Base-by-base conservation (phyloP, 1,140 invertebrate species). In the Kradibia gibbosae region DNA sequence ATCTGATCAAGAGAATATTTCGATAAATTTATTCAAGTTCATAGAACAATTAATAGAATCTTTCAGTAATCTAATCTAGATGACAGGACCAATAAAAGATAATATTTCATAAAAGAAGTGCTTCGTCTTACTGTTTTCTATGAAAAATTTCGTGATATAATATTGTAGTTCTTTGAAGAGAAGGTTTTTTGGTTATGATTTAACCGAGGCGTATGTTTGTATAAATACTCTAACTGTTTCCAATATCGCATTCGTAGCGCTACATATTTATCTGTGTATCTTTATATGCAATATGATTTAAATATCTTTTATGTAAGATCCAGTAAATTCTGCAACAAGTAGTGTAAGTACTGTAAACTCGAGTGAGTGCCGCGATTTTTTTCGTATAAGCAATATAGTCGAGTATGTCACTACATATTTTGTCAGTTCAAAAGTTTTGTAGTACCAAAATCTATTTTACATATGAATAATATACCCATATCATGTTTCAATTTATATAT, bases 311-410 rank as follows among this genome's bases (percentile, higher is more conserved):
- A 82, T 76, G 81, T 83, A 83, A 83, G 79, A 57, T 82, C 82
- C 82, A 39, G 85, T 86, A 81, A 84, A 86, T 85, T 85, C 85
- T 86, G 84, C 83, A 86, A 84, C 81, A 82, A 39, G 57, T 72
- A 82, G 45, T 72, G 84, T 67, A 83, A 81, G 65, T 81, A 48
- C 80, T 77, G 39, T 42, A n/a, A 11, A 39, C 62, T 73, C 53
- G 28, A 7, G 50, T 31, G 4, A 53, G 36, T 34, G 70, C 65
- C 31, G 36, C 31, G 83, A 57, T 53, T 78, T 67, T 39, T 0
- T 36, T 67, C 0, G 62, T 11, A 20, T 39, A 3, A 28, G n/a
- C 60, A 36, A 17, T 15, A 28, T 31, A 65, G 13, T 22, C 20
- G 34, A 22, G 7, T 5, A 20, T n/a, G 62, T 67, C n/a, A 31